phyloP scores from a whole-genome alignment of 2,797 vertebrate genomes.

The Pipistrellus kuhlii region DNA sequence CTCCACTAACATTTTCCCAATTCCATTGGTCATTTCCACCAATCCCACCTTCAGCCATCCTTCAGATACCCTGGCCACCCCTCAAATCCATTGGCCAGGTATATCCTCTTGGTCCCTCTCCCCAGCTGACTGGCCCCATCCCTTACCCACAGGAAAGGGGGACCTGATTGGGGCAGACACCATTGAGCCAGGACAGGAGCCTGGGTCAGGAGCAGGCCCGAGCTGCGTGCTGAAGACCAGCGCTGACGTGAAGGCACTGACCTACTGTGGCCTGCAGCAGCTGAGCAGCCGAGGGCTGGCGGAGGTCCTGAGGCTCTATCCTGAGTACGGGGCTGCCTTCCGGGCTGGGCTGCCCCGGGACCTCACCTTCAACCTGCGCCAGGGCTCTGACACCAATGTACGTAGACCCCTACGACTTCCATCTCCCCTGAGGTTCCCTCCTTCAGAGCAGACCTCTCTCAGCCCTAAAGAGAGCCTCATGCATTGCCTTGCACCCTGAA shows the following conservation, averaged over 20 bases:
- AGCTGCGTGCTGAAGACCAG: slow-evolving; percentile 94
- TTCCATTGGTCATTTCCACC: background rate
- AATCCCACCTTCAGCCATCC: background rate
- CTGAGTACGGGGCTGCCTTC: slow-evolving; percentile 94
- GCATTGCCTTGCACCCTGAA: background rate
- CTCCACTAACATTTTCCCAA: background rate
- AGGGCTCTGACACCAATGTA: slow-evolving; percentile 95
- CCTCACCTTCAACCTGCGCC: slow-evolving; percentile 97
- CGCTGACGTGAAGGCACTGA: slow-evolving; percentile 96
- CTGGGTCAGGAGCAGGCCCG: slow-evolving; percentile 43
- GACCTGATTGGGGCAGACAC: slow-evolving; percentile 96
- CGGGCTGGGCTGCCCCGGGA: slow-evolving; percentile 93
- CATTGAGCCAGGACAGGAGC: slow-evolving; percentile 88
- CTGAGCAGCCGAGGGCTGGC: slow-evolving; percentile 92
- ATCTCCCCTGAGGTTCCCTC: background rate
- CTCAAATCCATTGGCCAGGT: background rate
- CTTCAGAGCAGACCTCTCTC: slow-evolving; percentile 1
- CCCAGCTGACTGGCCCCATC: slow-evolving; percentile 6
- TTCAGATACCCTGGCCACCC: background rate
- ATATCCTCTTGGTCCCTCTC: background rate
- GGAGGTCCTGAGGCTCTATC: slow-evolving; percentile 95
- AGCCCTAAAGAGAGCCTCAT: background rate
- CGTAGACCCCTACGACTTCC: slow-evolving; percentile 63
- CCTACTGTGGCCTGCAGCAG: slow-evolving; percentile 97
- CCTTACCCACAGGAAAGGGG: slow-evolving; percentile 92